phyloP scores from a whole-genome alignment of 2,113 vertebrate genomes.

The Mastomys coucha region DNA sequence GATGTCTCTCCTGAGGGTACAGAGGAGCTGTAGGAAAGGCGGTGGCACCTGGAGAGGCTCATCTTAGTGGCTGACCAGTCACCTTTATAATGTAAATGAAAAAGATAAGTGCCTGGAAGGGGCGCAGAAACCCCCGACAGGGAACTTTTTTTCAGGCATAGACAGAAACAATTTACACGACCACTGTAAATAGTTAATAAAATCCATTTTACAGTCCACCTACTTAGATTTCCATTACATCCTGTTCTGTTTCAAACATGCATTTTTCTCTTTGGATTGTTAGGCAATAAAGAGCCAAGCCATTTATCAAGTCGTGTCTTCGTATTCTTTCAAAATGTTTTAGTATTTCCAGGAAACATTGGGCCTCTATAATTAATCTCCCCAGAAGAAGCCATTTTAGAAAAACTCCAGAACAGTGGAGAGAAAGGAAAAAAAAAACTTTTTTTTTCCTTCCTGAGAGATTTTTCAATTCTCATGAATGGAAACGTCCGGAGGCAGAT shows the following conservation, averaged over 20 bases:
- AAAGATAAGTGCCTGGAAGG: not conserved
- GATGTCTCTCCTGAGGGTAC: not conserved
- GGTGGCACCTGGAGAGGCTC: not conserved
- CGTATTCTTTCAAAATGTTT: constrained; percentile 55
- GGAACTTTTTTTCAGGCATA: constrained; percentile 52
- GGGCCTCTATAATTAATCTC: constrained; percentile 79
- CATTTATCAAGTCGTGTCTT: constrained; percentile 77
- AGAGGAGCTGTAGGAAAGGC: not conserved
- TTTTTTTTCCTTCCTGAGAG: constrained; percentile 34
- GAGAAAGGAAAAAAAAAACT: not conserved
- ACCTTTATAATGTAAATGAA: not conserved
- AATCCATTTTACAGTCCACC: constrained; percentile 69
- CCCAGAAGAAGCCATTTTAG: constrained; percentile 64
- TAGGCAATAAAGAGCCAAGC: constrained; percentile 66
- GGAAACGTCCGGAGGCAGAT: constrained; percentile 52
- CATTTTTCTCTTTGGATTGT: constrained; percentile 73
- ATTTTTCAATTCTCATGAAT: constrained; percentile 38
- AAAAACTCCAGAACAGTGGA: constrained; percentile 10
- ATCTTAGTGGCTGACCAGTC: not conserved
- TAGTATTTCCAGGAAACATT: constrained; percentile 68
- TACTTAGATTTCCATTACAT: constrained; percentile 77
- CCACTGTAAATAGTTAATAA: constrained; percentile 78
- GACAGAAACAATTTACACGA: constrained; percentile 69
- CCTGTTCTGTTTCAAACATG: constrained; percentile 72
- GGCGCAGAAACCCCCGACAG: not conserved